A percentile compares a stretch with the other conserved stretches of the same genome.
Conservation (phyloP, 2,888 invertebrate species). For the Balanococcus diminutus region DNA sequence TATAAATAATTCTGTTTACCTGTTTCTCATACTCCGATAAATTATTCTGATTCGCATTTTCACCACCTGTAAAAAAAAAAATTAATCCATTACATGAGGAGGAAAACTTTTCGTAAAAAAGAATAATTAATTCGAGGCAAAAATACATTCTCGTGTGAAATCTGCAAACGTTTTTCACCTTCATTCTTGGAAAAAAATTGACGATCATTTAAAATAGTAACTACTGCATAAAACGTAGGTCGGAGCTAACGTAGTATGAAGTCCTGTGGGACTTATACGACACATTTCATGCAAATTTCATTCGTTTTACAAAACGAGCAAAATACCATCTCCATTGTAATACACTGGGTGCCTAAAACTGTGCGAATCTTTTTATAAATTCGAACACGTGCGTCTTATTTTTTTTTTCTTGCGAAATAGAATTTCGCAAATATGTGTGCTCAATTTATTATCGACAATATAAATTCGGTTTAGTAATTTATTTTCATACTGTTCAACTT, state of each 20-base stretch:
- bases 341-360: neutral
- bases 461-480: neutral
- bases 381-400: neutral
- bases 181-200: too few relatives aligned
- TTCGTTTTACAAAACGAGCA: neutral
- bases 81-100: neutral
- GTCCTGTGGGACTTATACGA: neutral
- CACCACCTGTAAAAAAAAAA: neutral
- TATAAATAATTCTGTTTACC: neutral
- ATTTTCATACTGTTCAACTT: neutral
- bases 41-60: neutral
- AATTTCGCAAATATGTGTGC: neutral
- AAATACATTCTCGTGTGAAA: neutral
- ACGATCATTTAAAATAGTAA: neutral
- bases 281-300: conserved; percentile 22
- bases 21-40: conserved; percentile 8
- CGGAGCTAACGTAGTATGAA: neutral
- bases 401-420: neutral
- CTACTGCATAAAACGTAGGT: neutral
- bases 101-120: too few relatives aligned
- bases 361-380: neutral
- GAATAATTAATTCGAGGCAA: neutral
- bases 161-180: neutral
- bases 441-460: neutral
- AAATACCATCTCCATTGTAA: neutral